Conservation (phyloP, 2,797 vertebrate genomes). For the Rhynchonycteris naso region DNA sequence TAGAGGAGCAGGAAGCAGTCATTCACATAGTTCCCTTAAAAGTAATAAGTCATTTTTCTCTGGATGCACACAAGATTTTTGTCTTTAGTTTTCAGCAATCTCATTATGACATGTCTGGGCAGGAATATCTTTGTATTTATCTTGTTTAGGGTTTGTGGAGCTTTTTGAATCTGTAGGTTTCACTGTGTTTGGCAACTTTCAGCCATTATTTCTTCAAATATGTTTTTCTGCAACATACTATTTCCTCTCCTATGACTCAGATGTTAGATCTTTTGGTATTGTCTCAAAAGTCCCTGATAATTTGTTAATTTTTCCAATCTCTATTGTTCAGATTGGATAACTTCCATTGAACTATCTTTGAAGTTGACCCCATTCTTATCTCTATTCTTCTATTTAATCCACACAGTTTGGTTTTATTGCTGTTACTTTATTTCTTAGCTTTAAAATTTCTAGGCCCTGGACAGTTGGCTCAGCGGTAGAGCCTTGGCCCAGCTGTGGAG, state of each 20-base stretch:
- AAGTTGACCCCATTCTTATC: not conserved
- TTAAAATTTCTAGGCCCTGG: not conserved
- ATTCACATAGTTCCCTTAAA: not conserved
- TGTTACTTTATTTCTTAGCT: not conserved
- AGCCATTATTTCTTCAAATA: not conserved
- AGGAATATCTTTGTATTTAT: not conserved
- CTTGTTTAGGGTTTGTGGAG: not conserved
- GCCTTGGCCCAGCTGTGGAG: no score
- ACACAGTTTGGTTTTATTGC: constrained; percentile 1
- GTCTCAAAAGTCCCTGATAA: not conserved
- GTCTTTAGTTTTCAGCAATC: not conserved
- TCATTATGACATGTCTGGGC: not conserved
- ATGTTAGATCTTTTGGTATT: not conserved
- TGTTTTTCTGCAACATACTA: not conserved
- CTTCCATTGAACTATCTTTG: not conserved
- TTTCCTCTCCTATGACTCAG: not conserved
- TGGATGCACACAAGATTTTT: not conserved
- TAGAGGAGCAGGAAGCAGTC: not conserved
- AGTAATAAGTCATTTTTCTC: not conserved
- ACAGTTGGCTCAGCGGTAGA: no score
- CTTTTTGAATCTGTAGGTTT: not conserved
- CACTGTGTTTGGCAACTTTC: not conserved
- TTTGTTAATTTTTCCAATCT: not conserved
- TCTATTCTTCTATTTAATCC: not conserved
- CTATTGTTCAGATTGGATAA: not conserved